These are phyloP conservation scores for Pantherophis vulpinus DNA, from an alignment of 2,797 vertebrate species.

Conservation along the genomic window DNA sequence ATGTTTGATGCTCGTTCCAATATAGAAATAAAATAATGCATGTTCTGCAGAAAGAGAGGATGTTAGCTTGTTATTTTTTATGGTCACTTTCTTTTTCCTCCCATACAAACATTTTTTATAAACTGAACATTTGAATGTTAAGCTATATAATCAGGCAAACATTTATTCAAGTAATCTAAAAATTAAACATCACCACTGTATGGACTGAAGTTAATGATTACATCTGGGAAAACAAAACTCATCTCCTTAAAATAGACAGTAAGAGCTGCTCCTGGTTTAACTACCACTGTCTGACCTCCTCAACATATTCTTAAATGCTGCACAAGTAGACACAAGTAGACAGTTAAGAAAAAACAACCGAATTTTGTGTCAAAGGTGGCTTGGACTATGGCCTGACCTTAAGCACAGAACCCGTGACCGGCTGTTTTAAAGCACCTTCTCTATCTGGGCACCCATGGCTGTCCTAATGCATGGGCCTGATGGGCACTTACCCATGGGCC, in stretches of 20 bases:
- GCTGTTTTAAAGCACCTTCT: background rate
- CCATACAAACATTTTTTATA: accelerated
- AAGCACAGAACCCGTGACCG: accelerated
- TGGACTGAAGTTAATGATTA: accelerated
- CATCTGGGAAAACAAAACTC: background rate
- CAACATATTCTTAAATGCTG: accelerated
- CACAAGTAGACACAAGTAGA: background rate
- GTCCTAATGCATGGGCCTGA: no score
- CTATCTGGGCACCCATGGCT: background rate
- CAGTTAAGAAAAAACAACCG: accelerated
- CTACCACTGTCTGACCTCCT: background rate
- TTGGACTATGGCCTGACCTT: accelerated
- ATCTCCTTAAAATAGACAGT: accelerated
- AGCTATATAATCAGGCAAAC: accelerated
- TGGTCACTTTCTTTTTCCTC: background rate
- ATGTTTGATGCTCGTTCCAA: accelerated
- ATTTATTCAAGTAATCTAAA: background rate
- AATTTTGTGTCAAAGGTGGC: accelerated
- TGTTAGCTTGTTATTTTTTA: background rate
- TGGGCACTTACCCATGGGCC: no score
- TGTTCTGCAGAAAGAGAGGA: background rate
- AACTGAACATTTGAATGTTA: accelerated
- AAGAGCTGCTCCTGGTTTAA: background rate
- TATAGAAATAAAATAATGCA: background rate
- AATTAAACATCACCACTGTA: accelerated